Conservation (phyloP, 2,113 vertebrate species). For the Brevimyrus niger region DNA sequence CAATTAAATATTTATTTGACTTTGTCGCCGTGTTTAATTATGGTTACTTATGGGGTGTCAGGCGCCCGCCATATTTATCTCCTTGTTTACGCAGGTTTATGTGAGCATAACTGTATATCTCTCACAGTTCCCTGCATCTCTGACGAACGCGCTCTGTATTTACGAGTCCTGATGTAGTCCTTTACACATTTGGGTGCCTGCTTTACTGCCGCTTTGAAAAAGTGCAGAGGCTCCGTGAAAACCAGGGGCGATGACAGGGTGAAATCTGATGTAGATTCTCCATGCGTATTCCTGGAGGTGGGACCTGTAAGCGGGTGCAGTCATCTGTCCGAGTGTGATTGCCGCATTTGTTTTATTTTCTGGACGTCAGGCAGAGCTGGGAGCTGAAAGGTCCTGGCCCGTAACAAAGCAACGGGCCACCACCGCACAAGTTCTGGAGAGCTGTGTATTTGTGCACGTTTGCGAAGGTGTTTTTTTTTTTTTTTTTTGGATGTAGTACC, state of each 20-base stretch:
- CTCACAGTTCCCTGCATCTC: neutral
- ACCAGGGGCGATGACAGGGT: neutral
- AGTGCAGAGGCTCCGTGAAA: neutral
- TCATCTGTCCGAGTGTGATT: neutral
- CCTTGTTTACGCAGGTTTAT: constrained; percentile 13
- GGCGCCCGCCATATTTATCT: neutral
- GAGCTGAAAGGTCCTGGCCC: neutral
- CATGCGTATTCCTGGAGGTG: neutral
- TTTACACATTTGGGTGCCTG: neutral
- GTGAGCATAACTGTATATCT: neutral
- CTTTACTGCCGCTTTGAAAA: neutral
- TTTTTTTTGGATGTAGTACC: neutral
- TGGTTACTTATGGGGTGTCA: constrained; percentile 10
- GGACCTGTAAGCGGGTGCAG: neutral
- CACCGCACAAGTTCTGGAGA: neutral
- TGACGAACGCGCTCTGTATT: neutral
- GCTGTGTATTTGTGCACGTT: neutral
- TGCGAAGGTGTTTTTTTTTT: neutral
- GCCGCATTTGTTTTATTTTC: neutral
- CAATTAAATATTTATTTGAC: constrained; percentile 25
- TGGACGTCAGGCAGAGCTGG: neutral
- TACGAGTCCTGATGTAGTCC: neutral
- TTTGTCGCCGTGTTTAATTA: constrained; percentile 16
- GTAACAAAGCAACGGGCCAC: neutral
- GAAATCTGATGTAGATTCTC: neutral